phyloP scores from a whole-genome alignment of 2,113 vertebrate species.

The Cariama cristata region DNA sequence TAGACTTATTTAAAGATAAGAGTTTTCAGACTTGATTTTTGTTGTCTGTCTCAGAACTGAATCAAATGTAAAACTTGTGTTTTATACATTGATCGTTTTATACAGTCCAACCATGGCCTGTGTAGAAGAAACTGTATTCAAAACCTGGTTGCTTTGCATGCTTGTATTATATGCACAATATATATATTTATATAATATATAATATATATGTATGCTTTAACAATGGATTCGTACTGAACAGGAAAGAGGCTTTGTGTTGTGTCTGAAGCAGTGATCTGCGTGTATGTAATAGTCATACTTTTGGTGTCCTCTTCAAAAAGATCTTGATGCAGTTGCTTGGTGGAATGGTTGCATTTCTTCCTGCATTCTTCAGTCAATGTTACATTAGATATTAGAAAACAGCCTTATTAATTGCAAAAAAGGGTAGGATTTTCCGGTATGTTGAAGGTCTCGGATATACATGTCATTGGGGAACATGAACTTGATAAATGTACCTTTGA shows the following conservation, averaged over 20 bases:
- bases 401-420: not conserved
- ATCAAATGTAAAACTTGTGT: not conserved
- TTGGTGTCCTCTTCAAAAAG: not conserved
- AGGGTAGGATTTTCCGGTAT: not conserved
- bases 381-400: not conserved
- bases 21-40: not conserved
- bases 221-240: not conserved
- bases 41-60: not conserved
- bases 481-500: not conserved
- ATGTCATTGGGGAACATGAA: not conserved
- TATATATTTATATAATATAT: too few species aligned
- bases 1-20: not conserved
- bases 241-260: not conserved
- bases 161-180: not conserved
- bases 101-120: not conserved
- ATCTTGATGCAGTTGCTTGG: not conserved
- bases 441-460: not conserved
- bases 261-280: not conserved
- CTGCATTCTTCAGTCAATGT: not conserved
- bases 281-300: not conserved
- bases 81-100: not conserved
- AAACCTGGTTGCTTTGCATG: not conserved
- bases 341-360: not conserved
- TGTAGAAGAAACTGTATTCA: not conserved
- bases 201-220: too few species aligned